A percentile compares a stretch with the other conserved stretches of the same genome.
phyloP scores from a whole-genome alignment of 2,113 vertebrate species.

The Recurvirostra avosetta region DNA sequence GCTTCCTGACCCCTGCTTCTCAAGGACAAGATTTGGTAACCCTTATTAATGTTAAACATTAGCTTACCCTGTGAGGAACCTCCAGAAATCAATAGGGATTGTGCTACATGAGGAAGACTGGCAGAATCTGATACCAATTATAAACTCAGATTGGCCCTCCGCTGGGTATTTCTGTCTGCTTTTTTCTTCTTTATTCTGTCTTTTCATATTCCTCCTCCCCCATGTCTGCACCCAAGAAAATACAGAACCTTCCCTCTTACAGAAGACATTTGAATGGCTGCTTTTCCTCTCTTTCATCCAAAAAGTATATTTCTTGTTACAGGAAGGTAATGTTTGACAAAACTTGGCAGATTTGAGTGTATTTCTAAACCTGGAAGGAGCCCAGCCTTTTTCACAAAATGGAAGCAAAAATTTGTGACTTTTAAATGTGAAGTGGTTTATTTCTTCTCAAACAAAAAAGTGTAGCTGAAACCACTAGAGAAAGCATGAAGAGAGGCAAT shows the following conservation, averaged over 20 bases:
- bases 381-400: slow-evolving; percentile 61
- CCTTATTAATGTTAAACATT: slow-evolving; percentile 23
- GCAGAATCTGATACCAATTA: slow-evolving; percentile 13
- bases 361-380: slow-evolving; percentile 66
- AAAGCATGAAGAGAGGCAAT: slow-evolving; percentile 56
- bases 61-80: slow-evolving; percentile 3
- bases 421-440: slow-evolving; percentile 56
- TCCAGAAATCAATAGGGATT: slow-evolving; percentile 33
- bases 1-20: neutral
- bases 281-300: neutral
- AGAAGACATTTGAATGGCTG: slow-evolving; percentile 38
- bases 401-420: slow-evolving; percentile 63
- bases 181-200: neutral
- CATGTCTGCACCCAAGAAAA: slow-evolving; percentile 23
- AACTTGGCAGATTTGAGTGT: slow-evolving; percentile 62
- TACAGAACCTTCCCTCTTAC: slow-evolving; percentile 1
- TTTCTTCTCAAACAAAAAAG: slow-evolving; percentile 51
- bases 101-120: neutral
- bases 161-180: slow-evolving; percentile 8
- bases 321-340: slow-evolving; percentile 65
- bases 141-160: neutral
- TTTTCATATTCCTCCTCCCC: slow-evolving; percentile 12
- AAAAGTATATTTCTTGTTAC: slow-evolving; percentile 52
- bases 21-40: neutral
- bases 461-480: slow-evolving; percentile 31